These are phyloP conservation scores for Nettapus auritus DNA, from an alignment of 2,113 vertebrate species.

Conservation along the genomic window DNA sequence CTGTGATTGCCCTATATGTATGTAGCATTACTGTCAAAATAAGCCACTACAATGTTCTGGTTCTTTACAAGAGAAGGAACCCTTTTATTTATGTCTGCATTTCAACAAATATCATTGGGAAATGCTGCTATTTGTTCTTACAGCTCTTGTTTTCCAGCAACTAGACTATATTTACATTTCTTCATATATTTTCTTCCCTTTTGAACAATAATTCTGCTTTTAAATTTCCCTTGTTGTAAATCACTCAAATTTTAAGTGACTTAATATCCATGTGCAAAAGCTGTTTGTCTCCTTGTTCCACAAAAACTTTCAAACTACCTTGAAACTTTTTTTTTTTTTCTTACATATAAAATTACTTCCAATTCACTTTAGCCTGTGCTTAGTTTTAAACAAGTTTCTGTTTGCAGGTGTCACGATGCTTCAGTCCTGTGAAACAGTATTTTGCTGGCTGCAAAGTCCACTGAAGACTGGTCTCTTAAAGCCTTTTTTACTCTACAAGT, in stretches of 20 bases:
- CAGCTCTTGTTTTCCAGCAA: not conserved
- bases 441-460: not conserved
- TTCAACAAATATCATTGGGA: not conserved
- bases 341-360: not conserved
- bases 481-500: not conserved
- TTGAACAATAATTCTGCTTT: not conserved
- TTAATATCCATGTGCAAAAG: not conserved
- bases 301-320: not conserved
- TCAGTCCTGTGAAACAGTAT: not conserved
- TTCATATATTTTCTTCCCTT: not conserved
- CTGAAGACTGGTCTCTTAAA: not conserved
- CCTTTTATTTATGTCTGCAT: not conserved
- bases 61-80: not conserved
- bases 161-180: not conserved
- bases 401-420: not conserved
- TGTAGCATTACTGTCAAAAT: constrained; percentile 1
- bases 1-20: not conserved
- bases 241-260: not conserved
- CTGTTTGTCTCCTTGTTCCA: not conserved
- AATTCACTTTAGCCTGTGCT: not conserved
- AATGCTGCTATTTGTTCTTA: not conserved
- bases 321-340: not conserved
- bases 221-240: not conserved
- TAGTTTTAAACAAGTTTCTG: not conserved
- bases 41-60: not conserved